These are phyloP conservation scores for Palythoa heliodiscus DNA, from an alignment of 92 coral and sea anemone genomes.

Conservation along the genomic window DNA sequence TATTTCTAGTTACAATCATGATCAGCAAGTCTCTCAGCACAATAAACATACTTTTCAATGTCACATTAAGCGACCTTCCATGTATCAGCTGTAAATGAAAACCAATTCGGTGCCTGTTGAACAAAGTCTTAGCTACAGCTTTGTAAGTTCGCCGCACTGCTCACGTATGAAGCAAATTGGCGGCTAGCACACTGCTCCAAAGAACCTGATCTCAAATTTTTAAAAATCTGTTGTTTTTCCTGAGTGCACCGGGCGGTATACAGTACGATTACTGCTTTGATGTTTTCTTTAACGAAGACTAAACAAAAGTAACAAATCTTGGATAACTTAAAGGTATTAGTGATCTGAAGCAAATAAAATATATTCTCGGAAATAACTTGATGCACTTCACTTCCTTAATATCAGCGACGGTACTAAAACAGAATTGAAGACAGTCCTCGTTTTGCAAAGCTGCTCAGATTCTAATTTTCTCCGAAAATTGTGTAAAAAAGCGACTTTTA, in stretches of 20 bases:
- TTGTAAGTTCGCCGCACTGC: not conserved
- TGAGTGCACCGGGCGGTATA: not conserved
- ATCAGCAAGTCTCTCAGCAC: not conserved
- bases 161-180: too few species aligned
- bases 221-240: not conserved
- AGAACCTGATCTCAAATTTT: not conserved
- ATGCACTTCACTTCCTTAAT: not conserved
- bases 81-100: not conserved
- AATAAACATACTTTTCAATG: not conserved
- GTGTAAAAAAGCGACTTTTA: not conserved
- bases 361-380: not conserved
- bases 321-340: not conserved
- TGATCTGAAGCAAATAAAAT: not conserved
- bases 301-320: not conserved
- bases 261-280: not conserved
- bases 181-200: too few species aligned
- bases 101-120: constrained; percentile 7
- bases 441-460: not conserved
- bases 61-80: constrained; percentile 11
- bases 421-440: not conserved
- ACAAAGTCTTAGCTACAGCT: not conserved
- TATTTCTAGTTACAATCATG: not conserved
- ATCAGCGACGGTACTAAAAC: not conserved
- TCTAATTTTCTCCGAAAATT: not conserved
- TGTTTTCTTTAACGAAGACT: constrained; percentile 22